These are phyloP conservation scores for Microplitis demolitor DNA, from an alignment of 1,140 invertebrate species.

Conservation along the genomic window DNA sequence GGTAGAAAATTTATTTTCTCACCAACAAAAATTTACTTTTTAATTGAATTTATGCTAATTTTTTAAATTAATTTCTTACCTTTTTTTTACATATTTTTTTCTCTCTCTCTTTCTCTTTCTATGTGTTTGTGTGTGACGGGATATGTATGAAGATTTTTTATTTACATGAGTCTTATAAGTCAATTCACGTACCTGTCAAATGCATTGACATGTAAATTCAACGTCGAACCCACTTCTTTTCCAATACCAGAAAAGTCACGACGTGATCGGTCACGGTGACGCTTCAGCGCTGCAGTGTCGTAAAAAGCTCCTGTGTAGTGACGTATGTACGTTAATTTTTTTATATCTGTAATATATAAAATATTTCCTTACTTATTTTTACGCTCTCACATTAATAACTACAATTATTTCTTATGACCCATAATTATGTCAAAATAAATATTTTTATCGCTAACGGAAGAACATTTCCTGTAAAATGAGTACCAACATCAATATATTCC, in stretches of 20 bases:
- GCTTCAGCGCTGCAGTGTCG: conserved; percentile 27
- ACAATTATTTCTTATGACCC: neutral
- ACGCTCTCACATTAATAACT: neutral
- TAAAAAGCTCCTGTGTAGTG: conserved; percentile 33
- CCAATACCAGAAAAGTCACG: conserved; percentile 15
- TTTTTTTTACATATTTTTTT: no score
- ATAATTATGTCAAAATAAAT: no score
- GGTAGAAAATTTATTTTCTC: no score
- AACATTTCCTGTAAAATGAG: no score
- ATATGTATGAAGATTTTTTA: no score
- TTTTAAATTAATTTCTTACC: no score
- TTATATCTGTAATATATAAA: conserved; percentile 28
- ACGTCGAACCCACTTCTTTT: conserved; percentile 17
- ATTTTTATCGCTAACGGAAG: no score
- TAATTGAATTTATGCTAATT: no score
- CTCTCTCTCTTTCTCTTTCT: neutral
- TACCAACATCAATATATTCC: no score
- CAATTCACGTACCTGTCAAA: conserved; percentile 33
- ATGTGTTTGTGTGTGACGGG: neutral
- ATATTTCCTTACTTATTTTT: neutral
- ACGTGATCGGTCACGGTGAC: conserved; percentile 28
- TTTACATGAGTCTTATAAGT: neutral
- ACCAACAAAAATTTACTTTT: no score
- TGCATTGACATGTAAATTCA: conserved; percentile 31
- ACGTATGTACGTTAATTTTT: conserved; percentile 28